Evolutionary conservation across 2,888 invertebrate genomes (phyloP).

Genomic region (Escarpia spicata): DNA sequence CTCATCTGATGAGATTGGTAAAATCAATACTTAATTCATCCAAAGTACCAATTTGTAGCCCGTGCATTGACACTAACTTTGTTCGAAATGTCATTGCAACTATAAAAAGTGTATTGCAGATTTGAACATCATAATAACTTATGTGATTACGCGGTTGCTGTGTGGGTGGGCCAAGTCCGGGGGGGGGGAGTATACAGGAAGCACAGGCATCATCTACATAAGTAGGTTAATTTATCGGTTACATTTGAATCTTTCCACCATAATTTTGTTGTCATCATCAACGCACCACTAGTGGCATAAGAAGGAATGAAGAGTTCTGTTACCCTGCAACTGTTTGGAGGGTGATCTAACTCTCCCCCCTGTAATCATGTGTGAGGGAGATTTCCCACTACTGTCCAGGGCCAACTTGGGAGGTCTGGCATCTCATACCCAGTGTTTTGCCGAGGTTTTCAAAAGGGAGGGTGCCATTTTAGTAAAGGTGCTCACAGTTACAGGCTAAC

Average conservation of each 20-base stretch:
- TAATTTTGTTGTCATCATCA: neutral
- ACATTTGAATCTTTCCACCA: neutral
- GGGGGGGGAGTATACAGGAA: neutral
- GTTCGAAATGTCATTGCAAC: neutral
- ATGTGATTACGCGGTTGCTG: neutral
- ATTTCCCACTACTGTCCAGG: too few species aligned
- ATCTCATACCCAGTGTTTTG: too few species aligned
- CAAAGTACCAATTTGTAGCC: neutral
- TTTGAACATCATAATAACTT: neutral
- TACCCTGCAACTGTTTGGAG: too few species aligned
- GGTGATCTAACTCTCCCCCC: too few species aligned
- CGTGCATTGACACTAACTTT: neutral
- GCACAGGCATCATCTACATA: neutral
- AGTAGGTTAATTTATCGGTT: neutral
- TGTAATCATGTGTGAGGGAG: too few species aligned
- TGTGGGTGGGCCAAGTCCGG: neutral
- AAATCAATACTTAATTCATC: neutral
- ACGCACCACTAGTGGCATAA: neutral
- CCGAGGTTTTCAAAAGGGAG: too few species aligned
- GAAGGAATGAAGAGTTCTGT: too few species aligned
- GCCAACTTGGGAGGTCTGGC: too few species aligned
- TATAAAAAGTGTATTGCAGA: neutral
- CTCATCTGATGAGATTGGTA: neutral
- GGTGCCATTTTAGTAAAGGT: too few species aligned
- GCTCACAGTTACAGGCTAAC: too few species aligned